phyloP scores from a whole-genome alignment of 2,797 vertebrate genomes.

The Cephalopachus bancanus region DNA sequence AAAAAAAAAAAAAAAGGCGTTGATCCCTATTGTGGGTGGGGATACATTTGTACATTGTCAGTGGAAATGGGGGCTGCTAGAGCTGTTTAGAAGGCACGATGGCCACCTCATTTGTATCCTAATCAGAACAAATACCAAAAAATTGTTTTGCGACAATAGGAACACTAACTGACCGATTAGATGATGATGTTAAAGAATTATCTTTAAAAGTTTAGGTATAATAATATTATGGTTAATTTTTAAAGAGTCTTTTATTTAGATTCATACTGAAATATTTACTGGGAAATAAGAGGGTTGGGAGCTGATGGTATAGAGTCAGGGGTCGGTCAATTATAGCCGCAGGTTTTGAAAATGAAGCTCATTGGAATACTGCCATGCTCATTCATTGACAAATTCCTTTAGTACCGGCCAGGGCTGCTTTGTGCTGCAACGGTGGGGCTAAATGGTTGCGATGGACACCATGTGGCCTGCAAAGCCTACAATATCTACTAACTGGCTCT shows the following conservation, averaged over 20 bases:
- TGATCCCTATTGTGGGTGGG: neutral
- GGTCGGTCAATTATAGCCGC: neutral
- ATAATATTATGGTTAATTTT: neutral
- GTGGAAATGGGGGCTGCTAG: neutral
- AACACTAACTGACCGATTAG: neutral
- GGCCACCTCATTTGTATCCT: neutral
- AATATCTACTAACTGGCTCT: neutral
- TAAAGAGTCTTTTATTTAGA: neutral
- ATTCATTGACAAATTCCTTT: fast-evolving
- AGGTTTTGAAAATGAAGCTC: neutral
- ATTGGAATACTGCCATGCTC: neutral
- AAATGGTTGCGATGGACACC: neutral
- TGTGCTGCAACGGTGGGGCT: neutral
- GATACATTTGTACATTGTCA: neutral
- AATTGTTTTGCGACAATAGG: neutral
- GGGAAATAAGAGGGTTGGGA: neutral
- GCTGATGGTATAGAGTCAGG: neutral
- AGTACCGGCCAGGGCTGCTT: neutral
- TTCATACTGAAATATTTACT: neutral
- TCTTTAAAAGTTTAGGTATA: neutral
- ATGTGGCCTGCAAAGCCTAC: neutral
- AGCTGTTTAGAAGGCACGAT: neutral
- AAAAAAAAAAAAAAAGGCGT: neutral
- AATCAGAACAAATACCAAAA: neutral
- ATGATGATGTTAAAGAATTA: neutral